Base-by-base conservation (phyloP, 2,797 vertebrate genomes). In the Stomatorhinus walkeri region DNA sequence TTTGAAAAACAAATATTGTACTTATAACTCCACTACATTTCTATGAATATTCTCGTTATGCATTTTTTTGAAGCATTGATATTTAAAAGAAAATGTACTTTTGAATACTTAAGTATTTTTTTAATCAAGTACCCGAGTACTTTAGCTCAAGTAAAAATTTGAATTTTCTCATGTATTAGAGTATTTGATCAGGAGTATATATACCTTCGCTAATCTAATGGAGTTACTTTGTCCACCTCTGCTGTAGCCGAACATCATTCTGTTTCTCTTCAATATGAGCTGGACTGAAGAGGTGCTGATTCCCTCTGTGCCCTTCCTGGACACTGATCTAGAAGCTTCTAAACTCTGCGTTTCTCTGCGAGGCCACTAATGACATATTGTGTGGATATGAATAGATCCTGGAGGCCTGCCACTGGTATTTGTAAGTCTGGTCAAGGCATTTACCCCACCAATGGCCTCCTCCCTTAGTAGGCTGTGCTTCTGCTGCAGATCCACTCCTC, bases 341-440 rank as follows among this genome's bases (percentile, higher is more conserved):
- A 14, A 61, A 43, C 51, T n/a, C 32, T 87, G 51, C 7, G 28
- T 43, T 87, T 87, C 16, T n/a, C 28, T 22, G 36, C 32, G 3
- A 36, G 28, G 85, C 51, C 85, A 59, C 51, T 56, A 59, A 87
- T 56, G 54, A 56, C 85, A 87, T 87, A 40, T 59, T 40, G 51
- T 46, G 54, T 87, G 9, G 24, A 87, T 40, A 56, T 87, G 85
- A 87, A 87, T 59, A 56, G 32, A 61, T 7, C 16, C 24, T 0
- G 12, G 6, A 14, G 24, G 28, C 52, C 10, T 19, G 14, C 16
- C 36, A 4, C 49, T 56, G 51, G 49, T 32, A 49, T 54, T 49
- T 84, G 46, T 84, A 84, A 28, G 52, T 32, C 52, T 87, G 48
- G 85, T 52, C 85, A 51, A 40, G 52, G 54, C 48, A 87, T 87